These are phyloP conservation scores for Alouatta palliata DNA, from an alignment of 2,113 vertebrate species.

Conservation along the genomic window DNA sequence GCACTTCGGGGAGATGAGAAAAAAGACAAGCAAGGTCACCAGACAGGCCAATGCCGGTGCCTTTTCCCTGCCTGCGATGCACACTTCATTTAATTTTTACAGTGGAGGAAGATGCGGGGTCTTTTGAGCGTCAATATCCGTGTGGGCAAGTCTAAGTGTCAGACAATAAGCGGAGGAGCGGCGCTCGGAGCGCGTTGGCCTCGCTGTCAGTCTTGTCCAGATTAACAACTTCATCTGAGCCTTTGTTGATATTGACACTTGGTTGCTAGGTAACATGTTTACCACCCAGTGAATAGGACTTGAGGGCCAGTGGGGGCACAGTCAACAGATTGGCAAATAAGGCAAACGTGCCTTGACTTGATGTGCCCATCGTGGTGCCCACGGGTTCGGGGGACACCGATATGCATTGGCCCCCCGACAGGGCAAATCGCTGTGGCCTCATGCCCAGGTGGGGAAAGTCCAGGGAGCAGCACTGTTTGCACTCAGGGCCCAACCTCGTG, in stretches of 20 bases:
- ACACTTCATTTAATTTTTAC: constrained; percentile 86
- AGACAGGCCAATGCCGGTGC: constrained; percentile 75
- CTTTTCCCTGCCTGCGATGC: constrained; percentile 80
- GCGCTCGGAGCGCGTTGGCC: constrained; percentile 68
- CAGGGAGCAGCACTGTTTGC: not conserved
- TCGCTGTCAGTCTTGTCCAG: constrained; percentile 84
- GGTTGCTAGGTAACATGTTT: constrained; percentile 89
- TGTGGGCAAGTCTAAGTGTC: constrained; percentile 75
- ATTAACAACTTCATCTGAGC: constrained; percentile 88
- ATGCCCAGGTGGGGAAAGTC: not conserved
- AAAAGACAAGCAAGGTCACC: constrained; percentile 60
- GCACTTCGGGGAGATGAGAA: constrained; percentile 52
- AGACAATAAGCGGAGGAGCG: constrained; percentile 76
- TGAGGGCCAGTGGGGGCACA: constrained; percentile 85
- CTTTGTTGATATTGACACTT: constrained; percentile 90
- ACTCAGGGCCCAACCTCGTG: not conserved
- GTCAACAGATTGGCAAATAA: constrained; percentile 91
- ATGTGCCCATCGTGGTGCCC: constrained; percentile 84
- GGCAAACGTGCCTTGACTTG: constrained; percentile 88
- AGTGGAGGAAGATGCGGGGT: constrained; percentile 80
- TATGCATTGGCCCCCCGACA: constrained; percentile 75
- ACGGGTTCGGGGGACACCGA: constrained; percentile 75
- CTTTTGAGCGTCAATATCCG: constrained; percentile 79
- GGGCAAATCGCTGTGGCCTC: not conserved
- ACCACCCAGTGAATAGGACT: constrained; percentile 86